Evolutionary conservation across 2,113 vertebrate species (phyloP).

Genomic region (Cranoglanis bouderius): DNA sequence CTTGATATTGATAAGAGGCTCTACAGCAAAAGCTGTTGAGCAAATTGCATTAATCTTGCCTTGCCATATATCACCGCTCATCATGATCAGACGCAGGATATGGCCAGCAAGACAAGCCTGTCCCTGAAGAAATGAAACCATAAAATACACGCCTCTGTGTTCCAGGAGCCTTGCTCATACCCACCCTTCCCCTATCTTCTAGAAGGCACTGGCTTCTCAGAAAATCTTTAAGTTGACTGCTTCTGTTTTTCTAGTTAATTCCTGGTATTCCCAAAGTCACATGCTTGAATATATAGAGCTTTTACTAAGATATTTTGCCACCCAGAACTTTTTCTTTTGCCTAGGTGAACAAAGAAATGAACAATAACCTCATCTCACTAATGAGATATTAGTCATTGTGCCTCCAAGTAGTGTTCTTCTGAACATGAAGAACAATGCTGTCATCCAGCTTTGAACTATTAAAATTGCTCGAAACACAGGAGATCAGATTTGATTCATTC

Average conservation of each 20-base stretch:
- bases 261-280: neutral
- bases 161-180: slow-evolving; percentile 31
- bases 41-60: slow-evolving; percentile 57
- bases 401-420: slow-evolving; percentile 8
- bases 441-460: slow-evolving; percentile 26
- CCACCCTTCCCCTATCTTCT: slow-evolving; percentile 33
- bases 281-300: neutral
- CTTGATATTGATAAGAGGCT: slow-evolving; percentile 56
- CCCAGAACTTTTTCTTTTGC: neutral
- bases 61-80: slow-evolving; percentile 51
- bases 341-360: slow-evolving; percentile 31
- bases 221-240: slow-evolving; percentile 8
- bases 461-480: slow-evolving; percentile 7
- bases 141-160: slow-evolving; percentile 52
- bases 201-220: slow-evolving; percentile 22
- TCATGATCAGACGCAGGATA: slow-evolving; percentile 49
- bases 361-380: slow-evolving; percentile 41
- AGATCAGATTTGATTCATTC: neutral
- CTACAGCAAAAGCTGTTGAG: slow-evolving; percentile 54
- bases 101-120: slow-evolving; percentile 43
- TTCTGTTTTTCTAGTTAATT: neutral
- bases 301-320: slow-evolving; percentile 3
- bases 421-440: slow-evolving; percentile 25
- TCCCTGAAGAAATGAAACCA: slow-evolving; percentile 54
- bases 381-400: slow-evolving; percentile 44